Percentiles rank a stretch among this genome's conserved stretches.
These are phyloP conservation scores for Drosophila cracens DNA, from an alignment of 2,888 invertebrate species.

Conservation along the genomic window DNA sequence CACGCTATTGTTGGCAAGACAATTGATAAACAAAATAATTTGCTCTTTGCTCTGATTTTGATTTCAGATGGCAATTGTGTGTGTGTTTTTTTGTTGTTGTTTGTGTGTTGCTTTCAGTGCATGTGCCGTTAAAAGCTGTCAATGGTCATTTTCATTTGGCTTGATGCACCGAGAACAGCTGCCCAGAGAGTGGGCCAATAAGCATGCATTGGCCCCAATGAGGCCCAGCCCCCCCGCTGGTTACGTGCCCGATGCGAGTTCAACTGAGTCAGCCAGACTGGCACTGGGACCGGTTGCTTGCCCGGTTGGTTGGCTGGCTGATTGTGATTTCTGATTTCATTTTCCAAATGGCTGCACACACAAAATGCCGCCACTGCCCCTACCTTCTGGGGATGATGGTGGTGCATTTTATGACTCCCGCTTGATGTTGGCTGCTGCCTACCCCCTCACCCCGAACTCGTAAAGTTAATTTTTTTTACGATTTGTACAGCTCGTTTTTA, in stretches of 20 bases:
- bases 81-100: neutral
- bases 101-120: conserved; percentile 7
- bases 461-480: conserved; percentile 24
- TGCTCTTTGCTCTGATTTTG: conserved; percentile 29
- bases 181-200: conserved; percentile 41
- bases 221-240: neutral
- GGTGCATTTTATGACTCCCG: conserved; percentile 27
- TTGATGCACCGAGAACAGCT: conserved; percentile 59
- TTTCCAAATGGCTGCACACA: conserved; percentile 72
- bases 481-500: conserved; percentile 19
- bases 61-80: conserved; percentile 8
- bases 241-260: conserved; percentile 9
- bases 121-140: conserved; percentile 46
- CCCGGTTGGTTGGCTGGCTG: conserved; percentile 26
- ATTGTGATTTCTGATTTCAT: conserved; percentile 74
- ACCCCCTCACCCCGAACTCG: neutral
- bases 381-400: conserved; percentile 28
- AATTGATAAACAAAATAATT: conserved; percentile 48
- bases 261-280: conserved; percentile 40
- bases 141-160: conserved; percentile 44
- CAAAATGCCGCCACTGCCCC: conserved; percentile 47
- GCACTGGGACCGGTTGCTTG: conserved; percentile 28
- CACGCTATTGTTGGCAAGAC: conserved; percentile 49
- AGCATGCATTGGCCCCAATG: conserved; percentile 25
- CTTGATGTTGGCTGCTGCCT: conserved; percentile 8